Evolutionary conservation across 2,797 vertebrate species (phyloP), one percentile per base, ranked within the genome.

Genomic region (Eulemur mongoz): DNA sequence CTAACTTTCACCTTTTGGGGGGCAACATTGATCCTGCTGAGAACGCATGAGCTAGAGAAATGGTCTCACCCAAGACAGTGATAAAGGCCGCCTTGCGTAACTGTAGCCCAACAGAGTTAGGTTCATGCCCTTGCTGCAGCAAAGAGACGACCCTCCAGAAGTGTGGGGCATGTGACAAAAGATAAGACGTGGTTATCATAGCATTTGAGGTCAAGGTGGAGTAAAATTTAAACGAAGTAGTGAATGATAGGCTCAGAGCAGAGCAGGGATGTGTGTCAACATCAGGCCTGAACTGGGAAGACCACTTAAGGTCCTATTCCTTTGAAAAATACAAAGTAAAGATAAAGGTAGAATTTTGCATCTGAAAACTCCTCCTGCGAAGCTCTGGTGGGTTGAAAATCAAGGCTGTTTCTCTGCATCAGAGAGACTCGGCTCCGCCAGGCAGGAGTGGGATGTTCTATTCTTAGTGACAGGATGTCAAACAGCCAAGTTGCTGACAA

Each of bases 81-180:
- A 57, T 11, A 14, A 32, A 69, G 57, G 27, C 32, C 25, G 1
- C 14, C 43, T 52, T 57, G 7, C 4, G 3, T 40, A 72, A n/a
- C 35, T 2, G 32, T 2, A 65, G 10, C 52, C 45, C 48, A n/a
- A 0, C 3, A 14, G 15, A 61, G n/a, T 17, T 18, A 57, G 6
- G 1, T 20, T 96, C 8, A 13, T 15, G 22, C 15, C 54, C 78
- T 69, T n/a, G 45, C 65, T 30, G 35, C 17, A 70, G 25, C 32
- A 9, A 63, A 61, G 50, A 69, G 48, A 22, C 4, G 35, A 30
- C 40, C 32, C 11, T 40, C 61, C 7, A 35, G 48, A 72, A 70
- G 61, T 0, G 0, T n/a, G 50, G 17, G 35, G 18, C 1, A 15
- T n/a, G 76, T 72, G 43, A 27, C 23, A 38, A 52, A 57, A 52